These are phyloP conservation scores for Drosophila nasuta DNA, from an alignment of 1,140 invertebrate genomes.

Conservation along the genomic window DNA sequence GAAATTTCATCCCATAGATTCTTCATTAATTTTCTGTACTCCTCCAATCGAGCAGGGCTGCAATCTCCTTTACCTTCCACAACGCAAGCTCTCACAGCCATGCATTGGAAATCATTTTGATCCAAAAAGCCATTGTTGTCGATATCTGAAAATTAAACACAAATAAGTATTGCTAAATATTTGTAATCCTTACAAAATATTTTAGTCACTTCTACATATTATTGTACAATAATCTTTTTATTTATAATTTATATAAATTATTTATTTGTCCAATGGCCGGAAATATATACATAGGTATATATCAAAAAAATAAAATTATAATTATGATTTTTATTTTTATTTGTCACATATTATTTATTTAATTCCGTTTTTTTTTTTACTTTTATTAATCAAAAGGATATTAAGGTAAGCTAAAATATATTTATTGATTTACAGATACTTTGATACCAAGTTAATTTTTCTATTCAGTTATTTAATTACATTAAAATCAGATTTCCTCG, in stretches of 20 bases:
- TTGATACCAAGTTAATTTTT: neutral
- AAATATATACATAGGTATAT: too few species aligned
- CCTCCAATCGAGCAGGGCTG: conserved; percentile 88
- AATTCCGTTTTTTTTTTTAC: too few species aligned
- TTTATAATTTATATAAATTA: too few species aligned
- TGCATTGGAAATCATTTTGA: conserved; percentile 92
- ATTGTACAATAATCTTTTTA: conserved; percentile 1
- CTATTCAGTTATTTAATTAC: conserved; percentile 1
- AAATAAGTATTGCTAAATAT: neutral
- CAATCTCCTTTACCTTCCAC: conserved; percentile 93
- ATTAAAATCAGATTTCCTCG: conserved; percentile 3
- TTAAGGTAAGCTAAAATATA: neutral
- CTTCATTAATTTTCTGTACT: conserved; percentile 92
- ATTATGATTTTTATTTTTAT: too few species aligned
- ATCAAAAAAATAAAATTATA: too few species aligned
- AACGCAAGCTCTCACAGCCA: conserved; percentile 91
- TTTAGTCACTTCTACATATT: too few species aligned
- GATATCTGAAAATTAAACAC: conserved; percentile 87
- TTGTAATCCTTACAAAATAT: neutral
- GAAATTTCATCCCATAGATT: conserved; percentile 94
- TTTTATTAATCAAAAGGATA: too few species aligned
- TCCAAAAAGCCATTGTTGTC: conserved; percentile 93
- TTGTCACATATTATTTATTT: too few species aligned
- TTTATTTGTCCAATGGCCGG: neutral
- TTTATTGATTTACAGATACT: neutral